phyloP scores from a whole-genome alignment of 1,140 invertebrate species.

The Magallana gigas region DNA sequence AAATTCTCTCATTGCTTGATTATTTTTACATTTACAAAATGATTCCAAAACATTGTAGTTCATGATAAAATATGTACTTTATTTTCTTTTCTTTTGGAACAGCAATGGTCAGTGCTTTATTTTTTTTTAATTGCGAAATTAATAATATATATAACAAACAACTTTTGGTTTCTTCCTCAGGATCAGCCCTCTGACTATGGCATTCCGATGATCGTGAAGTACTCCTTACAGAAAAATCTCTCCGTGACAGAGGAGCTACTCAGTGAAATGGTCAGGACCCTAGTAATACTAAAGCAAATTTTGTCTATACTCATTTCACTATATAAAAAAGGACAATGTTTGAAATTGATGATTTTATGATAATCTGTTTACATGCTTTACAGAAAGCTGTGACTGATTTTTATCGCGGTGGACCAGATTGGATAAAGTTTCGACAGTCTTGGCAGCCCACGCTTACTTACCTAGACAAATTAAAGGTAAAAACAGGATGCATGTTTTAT shows the following conservation, averaged over 20 bases:
- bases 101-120: not conserved
- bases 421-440: constrained; percentile 88
- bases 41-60: too few species aligned
- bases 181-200: constrained; percentile 94
- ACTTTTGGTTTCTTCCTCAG: constrained; percentile 42
- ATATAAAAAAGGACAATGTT: too few species aligned
- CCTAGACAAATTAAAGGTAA: not conserved
- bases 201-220: constrained; percentile 92
- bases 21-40: too few species aligned
- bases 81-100: too few species aligned
- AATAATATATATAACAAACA: too few species aligned
- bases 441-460: constrained; percentile 75
- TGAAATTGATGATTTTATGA: too few species aligned
- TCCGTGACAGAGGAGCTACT: constrained; percentile 90
- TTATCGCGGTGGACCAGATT: constrained; percentile 88
- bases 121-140: constrained; percentile 30
- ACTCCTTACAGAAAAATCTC: constrained; percentile 89
- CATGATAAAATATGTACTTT: too few species aligned
- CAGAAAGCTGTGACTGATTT: constrained; percentile 90
- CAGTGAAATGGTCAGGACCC: constrained; percentile 86
- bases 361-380: constrained; percentile 64
- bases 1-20: too few species aligned
- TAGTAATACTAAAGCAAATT: not conserved
- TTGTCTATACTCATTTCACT: too few species aligned
- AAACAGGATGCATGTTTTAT: too few species aligned